A percentile compares a stretch with the other conserved stretches of the same genome.
Conservation (phyloP, 2,797 vertebrate genomes). For the Rhincodon typus region DNA sequence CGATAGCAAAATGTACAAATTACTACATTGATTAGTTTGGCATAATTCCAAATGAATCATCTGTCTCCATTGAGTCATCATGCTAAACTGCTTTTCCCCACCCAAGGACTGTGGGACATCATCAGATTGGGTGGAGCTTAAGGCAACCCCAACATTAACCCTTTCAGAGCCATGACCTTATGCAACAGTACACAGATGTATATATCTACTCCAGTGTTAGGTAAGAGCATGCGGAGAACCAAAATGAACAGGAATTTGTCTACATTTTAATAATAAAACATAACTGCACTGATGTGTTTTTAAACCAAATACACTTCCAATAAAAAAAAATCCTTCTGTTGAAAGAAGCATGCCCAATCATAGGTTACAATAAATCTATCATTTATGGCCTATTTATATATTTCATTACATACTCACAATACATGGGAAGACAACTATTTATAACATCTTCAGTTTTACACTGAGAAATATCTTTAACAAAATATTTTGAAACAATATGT, state of each 20-base stretch:
- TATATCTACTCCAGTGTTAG: not conserved
- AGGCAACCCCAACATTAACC: no score
- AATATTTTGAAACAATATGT: no score
- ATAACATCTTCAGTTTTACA: not conserved
- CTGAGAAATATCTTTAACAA: not conserved
- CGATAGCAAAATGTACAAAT: no score
- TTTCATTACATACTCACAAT: not conserved
- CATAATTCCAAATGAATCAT: no score
- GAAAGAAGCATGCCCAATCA: not conserved
- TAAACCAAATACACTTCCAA: not conserved
- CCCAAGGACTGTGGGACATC: no score
- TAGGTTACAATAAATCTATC: not conserved
- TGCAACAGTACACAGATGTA: no score
- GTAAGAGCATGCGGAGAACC: not conserved
- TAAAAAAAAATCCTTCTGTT: not conserved
- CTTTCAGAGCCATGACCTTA: no score
- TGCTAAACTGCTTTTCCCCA: no score
- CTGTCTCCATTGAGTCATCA: no score
- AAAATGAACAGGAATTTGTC: not conserved
- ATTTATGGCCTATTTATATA: not conserved
- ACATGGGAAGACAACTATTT: not conserved
- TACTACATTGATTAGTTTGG: no score
- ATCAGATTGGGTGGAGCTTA: no score
- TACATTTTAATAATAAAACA: not conserved
- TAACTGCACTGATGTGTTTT: not conserved